Percentiles rank a stretch among this genome's conserved stretches.
phyloP scores from a whole-genome alignment of 2,888 invertebrate species.

The Torymus aiolomorphi region DNA sequence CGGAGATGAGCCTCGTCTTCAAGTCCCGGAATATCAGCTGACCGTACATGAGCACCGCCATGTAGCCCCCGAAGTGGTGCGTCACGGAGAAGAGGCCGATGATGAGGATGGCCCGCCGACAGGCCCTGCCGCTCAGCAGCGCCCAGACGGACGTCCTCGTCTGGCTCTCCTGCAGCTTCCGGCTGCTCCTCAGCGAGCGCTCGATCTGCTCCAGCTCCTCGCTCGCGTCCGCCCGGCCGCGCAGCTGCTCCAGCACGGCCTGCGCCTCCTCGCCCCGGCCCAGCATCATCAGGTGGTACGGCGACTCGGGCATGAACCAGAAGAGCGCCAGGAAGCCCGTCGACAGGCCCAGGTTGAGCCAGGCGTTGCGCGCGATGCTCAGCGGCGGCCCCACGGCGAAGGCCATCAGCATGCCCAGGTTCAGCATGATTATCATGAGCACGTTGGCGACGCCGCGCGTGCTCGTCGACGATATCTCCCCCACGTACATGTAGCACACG shows the following conservation, averaged over 20 bases:
- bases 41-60: constrained; percentile 69
- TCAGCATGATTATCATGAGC: constrained; percentile 78
- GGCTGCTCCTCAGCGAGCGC: constrained; percentile 42
- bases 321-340: constrained; percentile 70
- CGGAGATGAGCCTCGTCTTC: constrained; percentile 59
- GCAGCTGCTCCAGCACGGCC: constrained; percentile 73
- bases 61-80: constrained; percentile 75
- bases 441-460: constrained; percentile 79
- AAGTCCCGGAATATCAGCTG: constrained; percentile 75
- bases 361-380: constrained; percentile 62
- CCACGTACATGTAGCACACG: constrained; percentile 64
- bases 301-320: constrained; percentile 77
- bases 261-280: constrained; percentile 73
- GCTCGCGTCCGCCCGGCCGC: constrained; percentile 77
- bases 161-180: constrained; percentile 32
- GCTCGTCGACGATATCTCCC: constrained; percentile 63
- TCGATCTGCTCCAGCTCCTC: constrained; percentile 74
- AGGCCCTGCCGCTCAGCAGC: constrained; percentile 62
- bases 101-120: constrained; percentile 74
- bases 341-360: constrained; percentile 69
- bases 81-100: constrained; percentile 74
- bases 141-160: constrained; percentile 59
- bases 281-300: constrained; percentile 71
- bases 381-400: constrained; percentile 66
- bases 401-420: constrained; percentile 66